Percentiles rank a stretch among this genome's conserved stretches.
These are phyloP conservation scores for Glareola pratincola DNA, from an alignment of 2,113 vertebrate genomes.

Conservation along the genomic window DNA sequence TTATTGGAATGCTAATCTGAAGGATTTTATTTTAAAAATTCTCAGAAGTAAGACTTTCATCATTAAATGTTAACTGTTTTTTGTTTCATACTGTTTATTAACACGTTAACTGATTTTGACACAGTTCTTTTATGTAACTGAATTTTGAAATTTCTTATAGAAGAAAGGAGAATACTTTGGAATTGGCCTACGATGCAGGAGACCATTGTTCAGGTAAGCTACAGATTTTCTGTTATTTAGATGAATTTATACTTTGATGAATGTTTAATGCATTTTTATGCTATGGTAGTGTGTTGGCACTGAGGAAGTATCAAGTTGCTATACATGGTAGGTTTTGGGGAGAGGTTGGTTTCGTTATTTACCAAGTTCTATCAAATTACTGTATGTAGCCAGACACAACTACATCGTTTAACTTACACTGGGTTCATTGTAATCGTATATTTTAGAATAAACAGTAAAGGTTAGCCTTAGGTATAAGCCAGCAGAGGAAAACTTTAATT, in stretches of 20 bases:
- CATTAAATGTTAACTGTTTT: not conserved
- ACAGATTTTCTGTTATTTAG: not conserved
- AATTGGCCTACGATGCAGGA: not conserved
- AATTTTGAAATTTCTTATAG: not conserved
- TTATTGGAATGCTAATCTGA: not conserved
- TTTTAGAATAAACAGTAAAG: not conserved
- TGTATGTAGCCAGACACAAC: not conserved
- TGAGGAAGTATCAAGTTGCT: not conserved
- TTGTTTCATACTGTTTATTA: not conserved
- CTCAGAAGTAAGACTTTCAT: not conserved
- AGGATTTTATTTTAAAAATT: not conserved
- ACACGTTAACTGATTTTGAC: not conserved
- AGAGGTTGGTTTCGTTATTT: not conserved
- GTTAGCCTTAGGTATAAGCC: not conserved
- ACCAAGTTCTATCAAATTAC: not conserved
- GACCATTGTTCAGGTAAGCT: not conserved
- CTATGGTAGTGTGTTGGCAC: not conserved
- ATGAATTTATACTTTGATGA: not conserved
- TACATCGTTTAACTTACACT: not conserved
- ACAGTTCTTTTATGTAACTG: not conserved
- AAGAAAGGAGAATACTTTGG: not conserved
- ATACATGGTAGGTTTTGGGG: not conserved
- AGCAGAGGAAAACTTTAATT: constrained; percentile 12
- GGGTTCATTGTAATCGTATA: not conserved
- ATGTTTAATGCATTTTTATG: not conserved